Base-by-base conservation (phyloP, 1,140 invertebrate genomes). In the Zeugodacus cucurbitae region DNA sequence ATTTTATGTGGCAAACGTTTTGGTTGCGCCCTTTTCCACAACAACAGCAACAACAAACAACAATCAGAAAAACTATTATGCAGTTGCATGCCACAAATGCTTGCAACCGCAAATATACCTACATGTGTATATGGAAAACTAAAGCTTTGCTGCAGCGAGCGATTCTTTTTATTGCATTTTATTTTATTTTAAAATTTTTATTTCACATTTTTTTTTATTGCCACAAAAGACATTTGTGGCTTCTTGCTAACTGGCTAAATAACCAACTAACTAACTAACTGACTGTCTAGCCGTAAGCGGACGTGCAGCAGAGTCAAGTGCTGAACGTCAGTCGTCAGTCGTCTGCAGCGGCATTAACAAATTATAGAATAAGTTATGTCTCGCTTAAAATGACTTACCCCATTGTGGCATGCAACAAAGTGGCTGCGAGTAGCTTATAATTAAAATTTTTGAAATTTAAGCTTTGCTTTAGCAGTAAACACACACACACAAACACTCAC, bases 281-380 rank as follows among this genome's bases (percentile, higher is more conserved):
- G 67, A 67, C 64, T 74, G 67, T 74, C 67, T 74, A n/a, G 67
- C 29, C 14, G 67, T 22, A 17, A 41, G 32, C 4, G 2, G 64
- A 32, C 64, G 29, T 29, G 64, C 64, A 67, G 64, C 64, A 67
- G 29, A 7, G 7, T 17, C 58, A 62, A 62, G 22, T n/a, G 22
- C 1, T 22, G n/a, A 26, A 4, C n/a, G n/a, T 62, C 58, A 26
- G 58, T 54, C 48, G 48, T 54, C 58, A 62, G 58, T 22, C 58
- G 4, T n/a, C n/a, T 20, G 32, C 34, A 20, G 17, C 34, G 7
- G 11, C 67, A 70, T 4, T 41, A 37, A 62, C 58, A 62, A 74
- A 74, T 74, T 74, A 74, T 74, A 74, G 34, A 74, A 74, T 74
- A 74, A 74, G 67, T 74, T 74, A 74, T 74, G 67, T 74, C 32